Evolutionary conservation across 1,140 invertebrate genomes (phyloP).

Genomic region (Sycophaga agraensis): DNA sequence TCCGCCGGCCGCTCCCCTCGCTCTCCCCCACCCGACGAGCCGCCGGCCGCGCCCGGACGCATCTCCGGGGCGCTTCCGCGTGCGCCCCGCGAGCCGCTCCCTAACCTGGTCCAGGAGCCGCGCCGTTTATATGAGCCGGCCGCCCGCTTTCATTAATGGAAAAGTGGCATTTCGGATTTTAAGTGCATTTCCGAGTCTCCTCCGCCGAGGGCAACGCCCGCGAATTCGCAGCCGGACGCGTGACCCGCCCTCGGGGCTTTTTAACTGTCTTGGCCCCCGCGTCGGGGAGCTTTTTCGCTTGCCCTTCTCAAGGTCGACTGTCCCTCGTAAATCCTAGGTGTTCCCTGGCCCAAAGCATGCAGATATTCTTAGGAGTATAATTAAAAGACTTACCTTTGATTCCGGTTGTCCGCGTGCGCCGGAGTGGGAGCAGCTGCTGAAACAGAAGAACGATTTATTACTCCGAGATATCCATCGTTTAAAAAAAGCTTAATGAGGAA

Average conservation of each 20-base stretch:
- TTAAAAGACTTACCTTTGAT: too few relatives aligned
- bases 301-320: too few relatives aligned
- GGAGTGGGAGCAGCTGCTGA: not conserved
- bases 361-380: too few relatives aligned
- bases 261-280: too few relatives aligned
- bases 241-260: too few relatives aligned
- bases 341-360: too few relatives aligned
- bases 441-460: not conserved
- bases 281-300: too few relatives aligned
- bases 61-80: not conserved
- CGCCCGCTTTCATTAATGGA: slow-evolving; percentile 52
- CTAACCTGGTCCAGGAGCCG: too few relatives aligned
- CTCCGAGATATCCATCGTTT: not conserved
- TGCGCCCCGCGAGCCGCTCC: not conserved
- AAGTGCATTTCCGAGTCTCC: slow-evolving; percentile 51
- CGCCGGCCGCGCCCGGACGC: not conserved
- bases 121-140: slow-evolving; percentile 35
- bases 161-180: slow-evolving; percentile 53
- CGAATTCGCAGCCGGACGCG: too few relatives aligned
- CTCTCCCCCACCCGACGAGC: slow-evolving; percentile 26
- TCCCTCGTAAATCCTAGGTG: too few relatives aligned
- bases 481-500: not conserved
- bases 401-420: not conserved
- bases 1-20: slow-evolving; percentile 30
- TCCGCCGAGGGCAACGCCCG: slow-evolving; percentile 28